Conservation (phyloP, 1,140 invertebrate species). For the Rhopalosiphum maidis region DNA sequence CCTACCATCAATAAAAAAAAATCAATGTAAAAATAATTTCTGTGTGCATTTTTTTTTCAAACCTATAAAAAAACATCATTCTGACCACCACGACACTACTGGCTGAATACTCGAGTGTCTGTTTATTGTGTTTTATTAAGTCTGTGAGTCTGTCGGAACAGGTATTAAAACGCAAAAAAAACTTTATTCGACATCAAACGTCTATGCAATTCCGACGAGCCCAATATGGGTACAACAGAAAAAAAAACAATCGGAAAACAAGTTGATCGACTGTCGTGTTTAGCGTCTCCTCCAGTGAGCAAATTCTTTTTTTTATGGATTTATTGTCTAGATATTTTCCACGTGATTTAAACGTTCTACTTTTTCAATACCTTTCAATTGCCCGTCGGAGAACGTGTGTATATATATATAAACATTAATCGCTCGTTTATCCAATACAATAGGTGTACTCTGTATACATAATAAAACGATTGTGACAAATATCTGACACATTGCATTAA, state of each 20-base stretch:
- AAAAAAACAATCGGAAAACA: conserved; percentile 36
- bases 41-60: neutral
- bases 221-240: neutral
- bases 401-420: neutral
- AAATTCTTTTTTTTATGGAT: conserved; percentile 17
- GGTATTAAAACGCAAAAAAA: conserved; percentile 22
- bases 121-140: neutral
- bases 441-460: neutral
- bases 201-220: conserved; percentile 2
- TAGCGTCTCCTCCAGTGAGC: conserved; percentile 22
- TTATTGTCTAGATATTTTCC: conserved; percentile 7
- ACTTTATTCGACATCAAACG: conserved; percentile 29
- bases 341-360: conserved; percentile 28
- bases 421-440: neutral
- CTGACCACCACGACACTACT: neutral
- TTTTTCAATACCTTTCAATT: conserved; percentile 25
- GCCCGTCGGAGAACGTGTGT: neutral
- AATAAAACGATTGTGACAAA: neutral
- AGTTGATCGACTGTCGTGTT: conserved; percentile 14
- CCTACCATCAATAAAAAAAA: neutral
- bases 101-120: neutral
- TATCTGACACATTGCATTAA: neutral
- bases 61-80: neutral
- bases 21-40: neutral
- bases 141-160: neutral